Evolutionary conservation across 2,113 vertebrate species (phyloP), one percentile per base, ranked within the genome.

Genomic region (Boulengeromyrus knoepffleri): DNA sequence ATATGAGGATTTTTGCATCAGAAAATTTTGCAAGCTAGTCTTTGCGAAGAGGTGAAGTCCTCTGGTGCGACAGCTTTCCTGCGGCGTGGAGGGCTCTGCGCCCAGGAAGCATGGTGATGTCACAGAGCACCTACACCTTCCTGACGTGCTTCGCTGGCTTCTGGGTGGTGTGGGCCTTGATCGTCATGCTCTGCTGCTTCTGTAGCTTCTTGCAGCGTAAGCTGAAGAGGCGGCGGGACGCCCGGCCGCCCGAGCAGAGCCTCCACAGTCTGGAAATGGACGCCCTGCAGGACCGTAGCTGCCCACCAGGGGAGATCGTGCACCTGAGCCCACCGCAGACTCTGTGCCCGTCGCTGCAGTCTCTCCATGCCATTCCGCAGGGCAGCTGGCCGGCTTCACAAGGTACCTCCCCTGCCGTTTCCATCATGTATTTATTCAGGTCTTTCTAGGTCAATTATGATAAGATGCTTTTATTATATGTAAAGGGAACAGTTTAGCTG

Each of bases 91-190:
- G 88, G 47, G 24, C 47, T 21, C 17, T 0, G 47, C 0, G 8
- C 66, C 56, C 70, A 27, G 88, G 88, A 31, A 49, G 66, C 95
- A 97, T 96, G 96, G 96, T 96, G 94, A 96, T 97, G 96, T 97
- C 96, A 94, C 96, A 97, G 94, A 96, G 96, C 94, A 97, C 96
- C 94, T 97, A 96, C 94, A 96, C 96, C 92, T 97, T 97, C 94
- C 96, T 97, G 92, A 97, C 96, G 93, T 97, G 96, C 93, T 97
- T 97, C 88, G 96, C 96, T 39, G 96, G 96, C 90, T 97, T 97
- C 94, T 97, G 96, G 96, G 95, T 97, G 91, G 96, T 97, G 93
- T 97, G 96, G 96, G 96, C 96, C 52, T 95, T 97, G 89, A 95
- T 97, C 93, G 96, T 97, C 91, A 93, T 96, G 92, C 96, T 96